Conservation (phyloP, 2,888 invertebrate genomes). For the Crematogaster levior region DNA sequence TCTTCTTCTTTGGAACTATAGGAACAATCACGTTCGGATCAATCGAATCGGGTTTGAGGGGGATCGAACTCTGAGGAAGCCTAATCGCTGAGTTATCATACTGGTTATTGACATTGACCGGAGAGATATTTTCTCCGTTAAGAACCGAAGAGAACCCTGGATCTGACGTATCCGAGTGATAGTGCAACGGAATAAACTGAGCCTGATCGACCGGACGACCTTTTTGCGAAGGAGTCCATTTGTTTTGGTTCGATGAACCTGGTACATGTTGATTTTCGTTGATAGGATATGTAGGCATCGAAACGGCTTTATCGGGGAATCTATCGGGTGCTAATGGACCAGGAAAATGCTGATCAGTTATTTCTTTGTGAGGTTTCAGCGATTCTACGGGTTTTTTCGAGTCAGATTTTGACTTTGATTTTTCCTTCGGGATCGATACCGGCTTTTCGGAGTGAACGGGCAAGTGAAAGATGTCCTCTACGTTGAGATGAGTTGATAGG, state of each 20-base stretch:
- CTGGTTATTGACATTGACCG: constrained; percentile 72
- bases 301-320: constrained; percentile 71
- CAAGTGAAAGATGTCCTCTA: constrained; percentile 82
- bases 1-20: constrained; percentile 76
- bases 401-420: constrained; percentile 78
- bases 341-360: constrained; percentile 76
- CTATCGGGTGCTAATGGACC: constrained; percentile 80
- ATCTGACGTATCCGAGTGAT: constrained; percentile 66
- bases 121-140: constrained; percentile 73
- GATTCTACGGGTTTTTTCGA: constrained; percentile 81
- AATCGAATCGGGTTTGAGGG: constrained; percentile 67
- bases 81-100: constrained; percentile 77
- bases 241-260: constrained; percentile 69
- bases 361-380: constrained; percentile 79
- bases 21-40: constrained; percentile 79
- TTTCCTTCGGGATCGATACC: constrained; percentile 65
- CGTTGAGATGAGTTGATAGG: constrained; percentile 78
- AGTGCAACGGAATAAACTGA: constrained; percentile 78
- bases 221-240: constrained; percentile 63
- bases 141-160: constrained; percentile 73
- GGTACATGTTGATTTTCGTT: constrained; percentile 64
- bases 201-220: constrained; percentile 74
- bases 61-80: constrained; percentile 72
- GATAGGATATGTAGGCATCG: constrained; percentile 10
- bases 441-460: constrained; percentile 72